Base-by-base conservation (phyloP, 2,797 vertebrate species). In the Euphonia xanthogaster region DNA sequence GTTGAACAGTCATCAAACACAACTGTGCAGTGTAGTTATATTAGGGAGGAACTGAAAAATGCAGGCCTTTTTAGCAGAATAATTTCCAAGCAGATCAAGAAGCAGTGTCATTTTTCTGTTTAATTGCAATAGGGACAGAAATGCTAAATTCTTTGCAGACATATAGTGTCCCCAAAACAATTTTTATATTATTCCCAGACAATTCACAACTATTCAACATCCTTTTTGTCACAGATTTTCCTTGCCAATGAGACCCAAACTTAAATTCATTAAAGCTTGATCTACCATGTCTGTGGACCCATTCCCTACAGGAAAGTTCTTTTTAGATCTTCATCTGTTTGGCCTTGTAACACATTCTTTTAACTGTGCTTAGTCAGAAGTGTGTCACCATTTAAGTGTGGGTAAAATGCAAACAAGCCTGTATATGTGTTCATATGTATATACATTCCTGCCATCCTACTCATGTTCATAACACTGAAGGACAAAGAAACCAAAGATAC, bases 111-210 rank as follows among this genome's bases (percentile, higher is more conserved):
- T 88, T 90, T 94, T 92, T 88, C 40, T 62, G 45, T 58, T 77
- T 45, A 81, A 66, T 58, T 85, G 24, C 9, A 37, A 39, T 10
- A 86, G 4, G 18, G 19, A 82, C 31, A 53, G 12, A 92, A 81
- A 82, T 31, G 7, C 6, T 68, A 20, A 44, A 65, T 55, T 88
- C 6, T 40, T 88, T 44, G 40, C 27, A 39, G 28, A 30, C 6
- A 30, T 37, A 27, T 30, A 55, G 23, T 28, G 7, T 45, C 21
- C 19, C n/a, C 0, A 0, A 77, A 27, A 73, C 0, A 33, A 53
- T 70, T 73, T 80, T 45, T 16, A 9, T 21, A 9, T 66, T 73
- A 57, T 51, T 92, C 25, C 8, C 23, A 85, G 48, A 27, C 3
- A 86, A 35, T 58, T 70, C 40, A 61, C 31, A 91, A 37, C 14